Evolutionary conservation across 92 coral and sea anemone species (phyloP).

Genomic region (Pocillopora grandis): DNA sequence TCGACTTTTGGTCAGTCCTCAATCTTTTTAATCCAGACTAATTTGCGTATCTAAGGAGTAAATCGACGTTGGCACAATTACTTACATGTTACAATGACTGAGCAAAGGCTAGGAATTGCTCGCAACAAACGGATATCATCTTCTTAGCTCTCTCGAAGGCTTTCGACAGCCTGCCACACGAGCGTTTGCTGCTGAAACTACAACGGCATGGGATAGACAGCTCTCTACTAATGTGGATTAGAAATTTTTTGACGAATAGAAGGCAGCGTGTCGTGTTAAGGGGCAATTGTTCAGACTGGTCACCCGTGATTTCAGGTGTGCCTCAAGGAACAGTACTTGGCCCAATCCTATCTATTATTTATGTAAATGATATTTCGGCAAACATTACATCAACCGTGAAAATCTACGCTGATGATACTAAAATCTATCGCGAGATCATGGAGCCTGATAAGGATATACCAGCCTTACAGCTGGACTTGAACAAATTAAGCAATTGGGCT

Average conservation of each 20-base stretch:
- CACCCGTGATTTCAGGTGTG: not conserved
- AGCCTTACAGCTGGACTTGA: not conserved
- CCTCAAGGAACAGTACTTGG: slow-evolving; percentile 20
- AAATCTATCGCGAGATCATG: not conserved
- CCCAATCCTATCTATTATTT: slow-evolving; percentile 19
- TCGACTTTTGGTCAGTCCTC: slow-evolving; percentile 15
- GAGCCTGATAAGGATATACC: not conserved
- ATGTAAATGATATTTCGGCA: not conserved
- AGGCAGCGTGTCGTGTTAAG: not conserved
- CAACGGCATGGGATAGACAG: not conserved
- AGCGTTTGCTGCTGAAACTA: not conserved
- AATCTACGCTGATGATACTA: slow-evolving; percentile 44
- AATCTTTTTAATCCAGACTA: slow-evolving; percentile 9
- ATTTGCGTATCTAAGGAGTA: slow-evolving; percentile 1
- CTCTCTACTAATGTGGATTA: not conserved
- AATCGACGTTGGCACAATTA: slow-evolving; percentile 11
- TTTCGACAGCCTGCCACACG: not conserved
- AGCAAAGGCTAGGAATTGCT: not conserved
- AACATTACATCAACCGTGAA: slow-evolving; percentile 2
- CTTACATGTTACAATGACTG: slow-evolving; percentile 3
- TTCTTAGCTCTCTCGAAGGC: not conserved
- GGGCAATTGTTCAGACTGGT: not conserved
- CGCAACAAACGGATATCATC: not conserved
- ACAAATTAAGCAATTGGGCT: slow-evolving; percentile 11
- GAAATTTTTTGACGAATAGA: not conserved